Percentiles rank a stretch among this genome's conserved stretches.
Conservation (phyloP, 1,140 invertebrate genomes). For the Drosophila fuyamai region DNA sequence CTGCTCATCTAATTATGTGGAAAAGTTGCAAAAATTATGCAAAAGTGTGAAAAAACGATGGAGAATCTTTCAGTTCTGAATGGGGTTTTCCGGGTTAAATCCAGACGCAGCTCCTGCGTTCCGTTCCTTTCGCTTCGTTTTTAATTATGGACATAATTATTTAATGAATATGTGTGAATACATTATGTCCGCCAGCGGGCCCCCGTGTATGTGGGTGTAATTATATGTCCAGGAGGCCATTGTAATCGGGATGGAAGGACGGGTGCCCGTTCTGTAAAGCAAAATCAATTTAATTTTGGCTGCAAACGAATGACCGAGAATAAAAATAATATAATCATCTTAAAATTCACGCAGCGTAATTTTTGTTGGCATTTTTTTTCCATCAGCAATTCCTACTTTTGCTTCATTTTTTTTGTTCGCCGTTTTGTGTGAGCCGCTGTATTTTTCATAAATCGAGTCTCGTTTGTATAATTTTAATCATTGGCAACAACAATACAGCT, state of each 20-base stretch:
- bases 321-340: slow-evolving; percentile 63
- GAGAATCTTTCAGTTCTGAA: slow-evolving; percentile 1
- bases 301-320: slow-evolving; percentile 18
- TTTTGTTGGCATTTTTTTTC: slow-evolving; percentile 19
- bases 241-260: slow-evolving; percentile 19
- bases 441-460: slow-evolving; percentile 68
- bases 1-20: slow-evolving; percentile 15
- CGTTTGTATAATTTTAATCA: slow-evolving; percentile 78
- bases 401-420: not conserved
- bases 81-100: not conserved
- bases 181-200: slow-evolving; percentile 27
- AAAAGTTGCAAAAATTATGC: slow-evolving; percentile 8
- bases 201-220: slow-evolving; percentile 25
- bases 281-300: slow-evolving; percentile 76
- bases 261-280: not conserved
- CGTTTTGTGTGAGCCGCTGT: not conserved
- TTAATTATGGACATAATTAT: slow-evolving; percentile 79
- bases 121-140: slow-evolving; percentile 46
- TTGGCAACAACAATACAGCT: slow-evolving; percentile 26
- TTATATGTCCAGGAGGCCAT: slow-evolving; percentile 55
- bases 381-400: not conserved
- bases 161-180: slow-evolving; percentile 66
- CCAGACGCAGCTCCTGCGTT: slow-evolving; percentile 2
- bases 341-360: slow-evolving; percentile 67
- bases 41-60: not conserved